These are phyloP conservation scores for Palaemon carinicauda DNA, from an alignment of 1,140 invertebrate genomes.

Conservation along the genomic window DNA sequence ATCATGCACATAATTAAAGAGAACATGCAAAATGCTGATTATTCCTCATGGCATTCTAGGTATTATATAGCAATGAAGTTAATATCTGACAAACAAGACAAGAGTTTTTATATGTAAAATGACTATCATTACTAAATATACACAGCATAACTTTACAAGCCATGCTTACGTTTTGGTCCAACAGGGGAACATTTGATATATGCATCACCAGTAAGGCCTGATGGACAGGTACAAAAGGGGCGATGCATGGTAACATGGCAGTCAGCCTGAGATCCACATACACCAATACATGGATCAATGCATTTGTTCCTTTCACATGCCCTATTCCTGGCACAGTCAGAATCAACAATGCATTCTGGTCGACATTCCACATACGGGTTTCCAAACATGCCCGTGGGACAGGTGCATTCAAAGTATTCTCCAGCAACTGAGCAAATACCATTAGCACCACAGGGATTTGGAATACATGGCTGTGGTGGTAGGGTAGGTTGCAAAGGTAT, in stretches of 20 bases:
- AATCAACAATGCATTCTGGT: conserved; percentile 73
- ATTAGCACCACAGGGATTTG: conserved; percentile 80
- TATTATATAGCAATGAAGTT: no score
- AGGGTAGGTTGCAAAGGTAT: not conserved
- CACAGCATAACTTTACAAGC: not conserved
- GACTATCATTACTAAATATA: no score
- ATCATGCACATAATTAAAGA: not conserved
- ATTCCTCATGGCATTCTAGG: no score
- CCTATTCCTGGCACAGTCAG: conserved; percentile 73
- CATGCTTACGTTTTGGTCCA: conserved; percentile 17
- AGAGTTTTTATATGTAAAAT: no score
- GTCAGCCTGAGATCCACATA: conserved; percentile 60
- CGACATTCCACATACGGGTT: conserved; percentile 81
- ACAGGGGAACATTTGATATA: conserved; percentile 59
- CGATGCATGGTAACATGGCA: conserved; percentile 60
- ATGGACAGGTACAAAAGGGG: conserved; percentile 58
- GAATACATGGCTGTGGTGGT: conserved; percentile 75
- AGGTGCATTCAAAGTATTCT: conserved; percentile 73
- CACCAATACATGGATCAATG: conserved; percentile 61
- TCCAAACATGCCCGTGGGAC: conserved; percentile 77
- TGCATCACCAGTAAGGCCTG: conserved; percentile 61
- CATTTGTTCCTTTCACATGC: conserved; percentile 69
- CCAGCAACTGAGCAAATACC: conserved; percentile 61
- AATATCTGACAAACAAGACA: no score
- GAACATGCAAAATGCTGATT: not conserved